Evolutionary conservation across 2,113 vertebrate genomes (phyloP), one percentile per base, ranked within the genome.

Genomic region (Lagopus leucura): DNA sequence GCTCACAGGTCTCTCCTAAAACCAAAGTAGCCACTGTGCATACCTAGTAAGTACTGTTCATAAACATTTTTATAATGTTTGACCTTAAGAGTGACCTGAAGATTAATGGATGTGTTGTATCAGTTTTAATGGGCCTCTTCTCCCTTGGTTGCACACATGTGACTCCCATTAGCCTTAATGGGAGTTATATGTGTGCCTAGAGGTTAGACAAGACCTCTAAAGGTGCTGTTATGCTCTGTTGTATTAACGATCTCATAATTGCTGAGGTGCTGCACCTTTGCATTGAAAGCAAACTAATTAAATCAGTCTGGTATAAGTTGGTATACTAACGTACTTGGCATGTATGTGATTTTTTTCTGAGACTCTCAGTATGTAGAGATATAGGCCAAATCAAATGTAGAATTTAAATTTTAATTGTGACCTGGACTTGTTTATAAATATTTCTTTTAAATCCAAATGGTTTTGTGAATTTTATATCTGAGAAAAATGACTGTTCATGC

Each of bases 21-120:
- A 69, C 67, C n/a, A 25, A 90, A 90, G 71, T 77, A 95, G 67
- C 74, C 34, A 30, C 80, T 50, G 45, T 90, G 74, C 90, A 87
- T 93, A 73, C 89, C 91, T 96, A 81, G 85, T 73, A 89, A 91
- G 82, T 89, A 87, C 81, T 95, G 85, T 94, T 96, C 90, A 90
- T 96, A 96, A 96, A 95, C 90, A 96, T 91, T 96, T 96, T 97
- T 95, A 83, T 89, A 96, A 91, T 92, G 93, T 91, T 95, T 96
- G 93, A 96, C 95, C 93, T 94, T 91, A 95, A 88, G 74, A 90
- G 64, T 91, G 94, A 96, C 94, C 95, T 76, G 93, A 95, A 93
- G 95, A 97, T 95, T 96, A 95, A 96, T 93, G 92, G 90, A 88
- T 95, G 82, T 86, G 89, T 93, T 96, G 87, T 96, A 91, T 91